These are phyloP conservation scores for Apaloderma vittatum DNA, from an alignment of 2,113 vertebrate species.

Conservation along the genomic window DNA sequence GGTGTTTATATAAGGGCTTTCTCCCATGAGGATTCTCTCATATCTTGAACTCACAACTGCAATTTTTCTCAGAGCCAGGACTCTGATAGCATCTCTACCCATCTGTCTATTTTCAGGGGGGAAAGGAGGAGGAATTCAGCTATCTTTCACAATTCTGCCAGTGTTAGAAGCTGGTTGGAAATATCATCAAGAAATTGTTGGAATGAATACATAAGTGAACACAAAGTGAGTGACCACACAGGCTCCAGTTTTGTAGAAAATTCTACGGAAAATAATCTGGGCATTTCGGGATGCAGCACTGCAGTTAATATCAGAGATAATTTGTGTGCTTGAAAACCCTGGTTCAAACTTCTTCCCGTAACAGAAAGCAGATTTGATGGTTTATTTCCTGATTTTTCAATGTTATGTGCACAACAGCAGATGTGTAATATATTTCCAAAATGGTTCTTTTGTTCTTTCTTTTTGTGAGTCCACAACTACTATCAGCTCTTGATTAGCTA, in stretches of 20 bases:
- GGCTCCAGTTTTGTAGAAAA: neutral
- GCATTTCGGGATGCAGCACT: neutral
- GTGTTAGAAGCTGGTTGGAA: constrained; percentile 3
- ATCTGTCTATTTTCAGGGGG: constrained; percentile 28
- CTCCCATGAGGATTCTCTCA: constrained; percentile 63
- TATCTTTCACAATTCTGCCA: neutral
- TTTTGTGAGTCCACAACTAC: neutral
- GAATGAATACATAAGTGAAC: constrained; percentile 1
- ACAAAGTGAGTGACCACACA: neutral
- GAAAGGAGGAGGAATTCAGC: neutral
- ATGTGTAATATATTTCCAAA: neutral
- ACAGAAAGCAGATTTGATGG: neutral
- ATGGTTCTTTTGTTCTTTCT: neutral
- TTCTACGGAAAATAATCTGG: neutral
- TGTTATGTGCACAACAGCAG: neutral
- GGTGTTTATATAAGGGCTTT: constrained; percentile 68
- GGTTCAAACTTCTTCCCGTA: neutral
- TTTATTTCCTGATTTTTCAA: neutral
- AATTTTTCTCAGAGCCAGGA: constrained; percentile 61
- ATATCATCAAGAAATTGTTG: neutral
- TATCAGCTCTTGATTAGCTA: neutral
- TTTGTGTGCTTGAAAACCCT: neutral
- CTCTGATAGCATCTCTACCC: constrained; percentile 60
- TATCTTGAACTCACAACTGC: constrained; percentile 64
- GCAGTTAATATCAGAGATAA: neutral